Conservation (phyloP, 2,113 vertebrate species). For the Vimba vimba region DNA sequence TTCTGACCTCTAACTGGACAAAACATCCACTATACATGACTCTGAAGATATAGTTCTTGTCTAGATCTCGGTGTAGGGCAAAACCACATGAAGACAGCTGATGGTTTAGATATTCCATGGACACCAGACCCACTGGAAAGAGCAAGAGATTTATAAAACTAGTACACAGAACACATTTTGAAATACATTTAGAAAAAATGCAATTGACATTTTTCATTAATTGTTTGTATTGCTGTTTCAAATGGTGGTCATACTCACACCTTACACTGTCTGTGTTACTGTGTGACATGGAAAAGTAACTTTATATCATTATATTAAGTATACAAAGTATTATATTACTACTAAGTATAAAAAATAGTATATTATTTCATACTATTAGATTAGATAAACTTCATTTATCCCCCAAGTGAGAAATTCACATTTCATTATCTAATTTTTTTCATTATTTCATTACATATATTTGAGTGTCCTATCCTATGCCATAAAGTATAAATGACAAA, state of each 20-base stretch:
- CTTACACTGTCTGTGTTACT: not conserved
- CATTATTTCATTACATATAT: no score
- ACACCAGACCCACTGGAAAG: constrained; percentile 62
- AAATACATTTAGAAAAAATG: not conserved
- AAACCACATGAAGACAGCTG: constrained; percentile 71
- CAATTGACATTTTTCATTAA: not conserved
- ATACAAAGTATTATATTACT: no score
- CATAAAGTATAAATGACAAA: not conserved
- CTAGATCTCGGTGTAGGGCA: constrained; percentile 66
- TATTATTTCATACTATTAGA: no score
- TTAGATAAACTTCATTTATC: no score
- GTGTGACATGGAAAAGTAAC: not conserved
- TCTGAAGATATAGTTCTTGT: constrained; percentile 70
- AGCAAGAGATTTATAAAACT: not conserved
- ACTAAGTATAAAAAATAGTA: no score
- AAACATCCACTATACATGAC: constrained; percentile 72
- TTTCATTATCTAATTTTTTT: no score
- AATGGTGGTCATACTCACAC: not conserved
- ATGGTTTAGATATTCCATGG: constrained; percentile 67
- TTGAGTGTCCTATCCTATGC: not conserved
- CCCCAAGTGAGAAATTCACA: no score
- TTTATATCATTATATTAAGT: no score
- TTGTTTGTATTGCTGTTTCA: not conserved
- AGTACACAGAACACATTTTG: not conserved
- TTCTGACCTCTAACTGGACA: constrained; percentile 65